These are phyloP conservation scores for Haemorhous mexicanus DNA, from an alignment of 2,113 vertebrate genomes.

Conservation along the genomic window DNA sequence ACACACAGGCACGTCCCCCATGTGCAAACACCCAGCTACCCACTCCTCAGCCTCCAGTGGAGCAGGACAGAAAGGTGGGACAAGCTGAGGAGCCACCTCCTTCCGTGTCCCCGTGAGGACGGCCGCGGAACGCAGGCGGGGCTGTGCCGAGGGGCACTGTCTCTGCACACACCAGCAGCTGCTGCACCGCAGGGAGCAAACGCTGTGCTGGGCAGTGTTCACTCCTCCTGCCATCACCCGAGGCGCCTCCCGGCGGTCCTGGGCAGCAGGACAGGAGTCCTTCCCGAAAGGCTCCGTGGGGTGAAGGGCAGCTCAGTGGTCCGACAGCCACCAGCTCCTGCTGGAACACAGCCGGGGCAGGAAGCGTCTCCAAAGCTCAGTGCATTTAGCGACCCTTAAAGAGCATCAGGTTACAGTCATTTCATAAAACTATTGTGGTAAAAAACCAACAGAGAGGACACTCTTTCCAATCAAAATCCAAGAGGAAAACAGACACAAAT, in stretches of 20 bases:
- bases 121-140: fast-evolving
- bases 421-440: not conserved
- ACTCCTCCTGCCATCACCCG: not conserved
- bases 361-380: not conserved
- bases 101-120: not conserved
- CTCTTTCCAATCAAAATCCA: not conserved
- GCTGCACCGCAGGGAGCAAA: fast-evolving
- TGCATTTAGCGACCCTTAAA: constrained; percentile 10
- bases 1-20: not conserved
- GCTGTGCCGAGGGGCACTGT: fast-evolving
- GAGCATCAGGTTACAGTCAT: not conserved
- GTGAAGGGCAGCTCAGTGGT: constrained; percentile 35
- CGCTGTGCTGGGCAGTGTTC: not conserved
- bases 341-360: not conserved
- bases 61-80: not conserved
- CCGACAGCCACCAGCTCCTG: not conserved
- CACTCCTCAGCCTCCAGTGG: not conserved
- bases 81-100: not conserved
- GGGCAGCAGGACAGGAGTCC: constrained; percentile 54
- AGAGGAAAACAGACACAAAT: not conserved
- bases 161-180: not conserved
- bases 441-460: not conserved
- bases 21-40: not conserved
- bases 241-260: not conserved
- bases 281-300: constrained; percentile 80